Conservation (phyloP, 2,797 vertebrate genomes). For the Anguilla marmorata region DNA sequence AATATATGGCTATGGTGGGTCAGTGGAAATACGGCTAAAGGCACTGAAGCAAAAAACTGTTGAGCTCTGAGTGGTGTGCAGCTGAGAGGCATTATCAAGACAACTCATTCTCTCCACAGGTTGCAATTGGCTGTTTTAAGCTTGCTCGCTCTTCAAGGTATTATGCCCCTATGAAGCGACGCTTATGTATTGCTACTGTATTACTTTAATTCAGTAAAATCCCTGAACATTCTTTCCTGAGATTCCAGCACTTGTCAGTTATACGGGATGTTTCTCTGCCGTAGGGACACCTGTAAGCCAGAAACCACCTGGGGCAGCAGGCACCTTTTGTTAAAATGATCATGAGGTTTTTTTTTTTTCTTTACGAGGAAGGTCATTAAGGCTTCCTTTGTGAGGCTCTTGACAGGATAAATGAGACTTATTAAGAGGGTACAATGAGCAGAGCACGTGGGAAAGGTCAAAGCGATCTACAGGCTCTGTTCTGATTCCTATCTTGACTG, state of each 20-base stretch:
- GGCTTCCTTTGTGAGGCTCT: background rate
- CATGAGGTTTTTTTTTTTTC: background rate
- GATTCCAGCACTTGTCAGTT: background rate
- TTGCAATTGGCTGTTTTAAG: background rate
- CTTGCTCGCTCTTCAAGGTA: background rate
- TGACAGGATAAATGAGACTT: conserved; percentile 20
- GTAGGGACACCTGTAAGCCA: background rate
- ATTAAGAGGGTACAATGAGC: conserved; percentile 12
- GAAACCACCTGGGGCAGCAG: conserved; percentile 9
- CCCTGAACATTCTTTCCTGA: background rate
- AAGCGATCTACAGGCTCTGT: conserved; percentile 51
- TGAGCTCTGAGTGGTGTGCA: background rate
- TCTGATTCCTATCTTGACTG: background rate
- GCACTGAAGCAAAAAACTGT: background rate
- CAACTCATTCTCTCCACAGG: background rate
- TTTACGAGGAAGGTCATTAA: conserved; percentile 4
- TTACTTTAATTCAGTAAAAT: background rate
- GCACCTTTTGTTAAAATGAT: conserved; percentile 14
- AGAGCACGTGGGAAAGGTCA: conserved; percentile 57
- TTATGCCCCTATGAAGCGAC: too few species aligned
- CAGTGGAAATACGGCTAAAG: background rate
- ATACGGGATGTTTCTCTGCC: background rate
- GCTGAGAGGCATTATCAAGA: background rate
- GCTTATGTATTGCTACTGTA: background rate
- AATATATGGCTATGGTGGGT: background rate